Base-by-base conservation (phyloP, 2,888 invertebrate genomes). In the Aethes cnicana region DNA sequence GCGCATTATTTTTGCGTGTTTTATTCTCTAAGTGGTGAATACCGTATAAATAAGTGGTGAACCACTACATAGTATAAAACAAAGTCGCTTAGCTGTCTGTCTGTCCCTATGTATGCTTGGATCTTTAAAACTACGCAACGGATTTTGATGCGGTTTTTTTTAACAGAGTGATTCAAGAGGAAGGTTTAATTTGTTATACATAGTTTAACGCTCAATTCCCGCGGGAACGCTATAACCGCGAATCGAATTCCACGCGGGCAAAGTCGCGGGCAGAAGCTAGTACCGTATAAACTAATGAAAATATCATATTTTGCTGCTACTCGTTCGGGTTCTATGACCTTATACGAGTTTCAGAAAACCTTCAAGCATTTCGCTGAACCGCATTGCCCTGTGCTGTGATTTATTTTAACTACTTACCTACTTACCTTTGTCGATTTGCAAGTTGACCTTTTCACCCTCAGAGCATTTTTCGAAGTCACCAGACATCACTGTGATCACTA, bases 391-490 rank as follows among this genome's bases (percentile, higher is more conserved):
- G 9, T 18, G 35, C 11, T 18, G 16, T 11, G 5, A 35, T 32
- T 14, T 2, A 9, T 18, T 11, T 9, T 18, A 18, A 7, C 9
- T 42, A n/a, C n/a, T n/a, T n/a, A n/a, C n/a, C n/a, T 26, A 39
- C 66, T 11, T 63, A 73, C 71, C 69, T 57, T 61, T 59, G 14
- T 59, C 54, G 44, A 54, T 52, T 20, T 48, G 43, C 18, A 42
- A 32, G 30, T 61, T 55, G 57, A 56, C 53, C 11, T 55, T 47
- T 9, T 56, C 53, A 35, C 42, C 28, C 55, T 43, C 52, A 35
- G 33, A 37, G 30, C 14, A 53, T 49, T 54, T 53, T 46, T 41
- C 35, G 5, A 21, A 30, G 25, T 46, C 30, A 30, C 30, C 33
- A 32, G 52, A 44, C 50, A 52, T 52, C 16, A 46, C 16, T 44